Evolutionary conservation across 2,113 vertebrate species (phyloP).

Genomic region (Redunca redunca): DNA sequence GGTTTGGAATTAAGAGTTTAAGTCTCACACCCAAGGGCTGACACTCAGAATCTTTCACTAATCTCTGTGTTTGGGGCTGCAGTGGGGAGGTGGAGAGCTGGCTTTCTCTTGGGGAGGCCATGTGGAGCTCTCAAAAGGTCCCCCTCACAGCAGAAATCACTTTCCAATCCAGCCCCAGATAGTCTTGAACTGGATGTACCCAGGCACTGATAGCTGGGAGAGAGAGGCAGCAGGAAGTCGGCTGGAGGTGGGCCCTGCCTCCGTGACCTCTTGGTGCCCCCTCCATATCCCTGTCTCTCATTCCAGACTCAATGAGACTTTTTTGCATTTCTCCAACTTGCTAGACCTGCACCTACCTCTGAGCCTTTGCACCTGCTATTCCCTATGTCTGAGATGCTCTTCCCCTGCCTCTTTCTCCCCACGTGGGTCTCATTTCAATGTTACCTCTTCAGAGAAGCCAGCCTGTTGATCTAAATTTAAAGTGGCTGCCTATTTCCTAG

Average conservation of each 20-base stretch:
- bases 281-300: neutral
- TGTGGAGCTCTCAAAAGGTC: neutral
- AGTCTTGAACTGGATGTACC: neutral
- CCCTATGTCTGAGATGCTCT: neutral
- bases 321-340: neutral
- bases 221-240: neutral
- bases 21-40: constrained; percentile 5
- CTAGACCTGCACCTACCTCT: neutral
- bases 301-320: neutral
- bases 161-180: neutral
- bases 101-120: neutral
- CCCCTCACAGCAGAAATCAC: neutral
- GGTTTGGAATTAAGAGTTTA: neutral
- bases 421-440: rapidly evolving
- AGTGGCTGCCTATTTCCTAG: neutral
- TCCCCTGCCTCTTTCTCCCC: no score
- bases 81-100: neutral
- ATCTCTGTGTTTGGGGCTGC: neutral
- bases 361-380: neutral
- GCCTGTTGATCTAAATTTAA: neutral
- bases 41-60: neutral
- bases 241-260: neutral
- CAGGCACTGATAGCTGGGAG: neutral
- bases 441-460: neutral
- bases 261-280: no score